Conservation (phyloP, 2,888 invertebrate species). For the Drosophila antonietae region DNA sequence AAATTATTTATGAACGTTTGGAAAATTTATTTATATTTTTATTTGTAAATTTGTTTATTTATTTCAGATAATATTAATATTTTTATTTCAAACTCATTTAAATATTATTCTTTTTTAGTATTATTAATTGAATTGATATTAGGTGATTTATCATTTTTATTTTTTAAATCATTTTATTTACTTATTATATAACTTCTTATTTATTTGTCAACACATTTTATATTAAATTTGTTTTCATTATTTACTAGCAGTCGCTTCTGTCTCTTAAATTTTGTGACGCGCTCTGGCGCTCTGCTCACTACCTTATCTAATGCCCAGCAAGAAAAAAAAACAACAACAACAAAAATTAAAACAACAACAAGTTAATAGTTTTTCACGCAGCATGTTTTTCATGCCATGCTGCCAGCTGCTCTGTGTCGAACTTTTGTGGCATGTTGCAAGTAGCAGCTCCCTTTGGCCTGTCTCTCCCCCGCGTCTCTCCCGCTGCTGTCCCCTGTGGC, state of each 20-base stretch:
- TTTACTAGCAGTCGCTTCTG: not conserved
- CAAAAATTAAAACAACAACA: conserved; percentile 16
- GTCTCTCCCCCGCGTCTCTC: not conserved
- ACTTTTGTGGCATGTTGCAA: conserved; percentile 57
- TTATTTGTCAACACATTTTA: not conserved
- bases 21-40: too few species aligned
- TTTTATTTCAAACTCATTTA: too few species aligned
- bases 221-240: not conserved
- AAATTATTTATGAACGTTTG: too few species aligned
- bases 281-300: not conserved
- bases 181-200: not conserved
- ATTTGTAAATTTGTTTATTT: too few species aligned
- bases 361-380: conserved; percentile 69
- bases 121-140: not conserved
- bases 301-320: conserved; percentile 18
- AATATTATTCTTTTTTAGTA: not conserved
- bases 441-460: not conserved
- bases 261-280: not conserved
- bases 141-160: not conserved
- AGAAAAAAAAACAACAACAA: not conserved
- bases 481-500: conserved; percentile 8
- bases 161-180: not conserved
- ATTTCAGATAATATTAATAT: too few species aligned
- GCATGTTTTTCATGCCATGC: conserved; percentile 49
- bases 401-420: conserved; percentile 66